Base-by-base conservation (phyloP, 37 sponge, comb jelly and placozoan genomes). In the Hexactinellida sp. region DNA sequence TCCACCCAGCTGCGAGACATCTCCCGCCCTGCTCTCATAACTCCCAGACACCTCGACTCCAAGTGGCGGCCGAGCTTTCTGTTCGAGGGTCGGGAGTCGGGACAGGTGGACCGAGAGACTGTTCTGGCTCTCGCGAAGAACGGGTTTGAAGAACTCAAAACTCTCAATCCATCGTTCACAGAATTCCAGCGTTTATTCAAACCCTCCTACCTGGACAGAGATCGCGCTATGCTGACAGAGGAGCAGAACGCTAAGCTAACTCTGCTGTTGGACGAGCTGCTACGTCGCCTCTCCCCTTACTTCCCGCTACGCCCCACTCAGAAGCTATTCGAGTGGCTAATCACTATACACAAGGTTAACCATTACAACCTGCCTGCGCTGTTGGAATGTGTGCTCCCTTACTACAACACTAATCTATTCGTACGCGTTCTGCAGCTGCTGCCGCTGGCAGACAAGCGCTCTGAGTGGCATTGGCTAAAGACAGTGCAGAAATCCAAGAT, bases 281-380 rank as follows among this genome's bases (percentile, higher is more conserved):
- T 98, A 1, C 83, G 87, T 16, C 37, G 38, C 24, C 84, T 94
- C 19, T 95, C 96, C 21, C 91, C 94, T 23, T 95, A 98, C 63
- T 88, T 95, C 34, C 76, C 95, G 0, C 89, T 98, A 1, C 84
- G 89, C 16, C 90, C 94, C 0, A 89, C 99, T 36, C 94, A 91
- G 84, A 94, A 94, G 83, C 91, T 92, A 34, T 51, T 98, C 37
- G 99, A 98, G 85, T 97, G 99, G 99, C 90, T 97, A 0, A 88
- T 97, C 0, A 86, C 91, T 24, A 86, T 86, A 0, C 95, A 90
- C 52, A 88, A 87, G 36, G 54, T 97, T 19, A 88, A 97, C 83
- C 55, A 86, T 0, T 91, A 52, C 91, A 95, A 93, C 55, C 83
- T 87, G 25, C 89, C 90, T 41, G 85, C 89, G 1, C 71, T 98